Conservation (phyloP, 2,113 vertebrate species). For the Numenius arquata region DNA sequence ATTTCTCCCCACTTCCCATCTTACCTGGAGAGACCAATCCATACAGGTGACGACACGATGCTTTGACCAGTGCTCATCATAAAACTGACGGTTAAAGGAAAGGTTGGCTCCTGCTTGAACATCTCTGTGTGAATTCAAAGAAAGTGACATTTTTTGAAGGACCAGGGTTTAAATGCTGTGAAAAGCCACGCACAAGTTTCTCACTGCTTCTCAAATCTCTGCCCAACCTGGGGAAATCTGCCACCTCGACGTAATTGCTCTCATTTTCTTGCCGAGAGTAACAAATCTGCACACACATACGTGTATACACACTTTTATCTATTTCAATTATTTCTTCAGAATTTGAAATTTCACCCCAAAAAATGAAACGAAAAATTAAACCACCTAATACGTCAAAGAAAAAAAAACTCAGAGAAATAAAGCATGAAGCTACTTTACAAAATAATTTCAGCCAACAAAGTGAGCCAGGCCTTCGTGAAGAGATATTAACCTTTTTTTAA, state of each 20-base stretch:
- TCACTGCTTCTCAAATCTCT: not conserved
- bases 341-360: not conserved
- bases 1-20: not conserved
- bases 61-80: slow-evolving; percentile 97
- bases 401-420: not conserved
- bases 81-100: slow-evolving; percentile 91
- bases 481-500: not conserved
- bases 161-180: not conserved
- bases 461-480: not conserved
- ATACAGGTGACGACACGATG: slow-evolving; percentile 96
- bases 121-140: slow-evolving; percentile 77
- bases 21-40: slow-evolving; percentile 97
- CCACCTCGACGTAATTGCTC: not conserved
- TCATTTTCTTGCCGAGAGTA: not conserved
- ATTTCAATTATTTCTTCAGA: not conserved
- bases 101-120: slow-evolving; percentile 90
- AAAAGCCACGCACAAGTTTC: not conserved
- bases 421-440: not conserved
- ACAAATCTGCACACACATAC: not conserved
- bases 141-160: not conserved
- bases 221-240: not conserved
- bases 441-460: not conserved
- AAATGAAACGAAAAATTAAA: slow-evolving; percentile 25
- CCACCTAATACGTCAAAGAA: not conserved
- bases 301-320: not conserved